phyloP scores from a whole-genome alignment of 2,797 vertebrate species.

The Loris lydekkerianus region DNA sequence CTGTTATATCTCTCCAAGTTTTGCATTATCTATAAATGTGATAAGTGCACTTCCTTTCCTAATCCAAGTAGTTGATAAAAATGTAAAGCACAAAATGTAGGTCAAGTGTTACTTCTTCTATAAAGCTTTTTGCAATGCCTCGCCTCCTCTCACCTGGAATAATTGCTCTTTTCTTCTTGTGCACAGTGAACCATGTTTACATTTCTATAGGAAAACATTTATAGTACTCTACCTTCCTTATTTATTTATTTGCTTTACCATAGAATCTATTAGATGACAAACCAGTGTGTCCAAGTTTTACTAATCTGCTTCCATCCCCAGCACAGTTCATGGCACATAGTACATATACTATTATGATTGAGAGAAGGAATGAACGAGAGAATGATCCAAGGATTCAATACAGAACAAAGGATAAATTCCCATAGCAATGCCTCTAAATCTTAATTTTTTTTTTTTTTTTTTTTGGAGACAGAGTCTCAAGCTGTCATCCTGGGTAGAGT shows the following conservation, averaged over 20 bases:
- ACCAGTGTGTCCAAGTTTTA: not conserved
- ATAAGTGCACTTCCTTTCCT: not conserved
- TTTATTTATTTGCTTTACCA: not conserved
- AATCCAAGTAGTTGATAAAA: constrained; percentile 5
- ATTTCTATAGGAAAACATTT: not conserved
- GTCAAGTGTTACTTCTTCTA: not conserved
- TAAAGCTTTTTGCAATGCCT: not conserved
- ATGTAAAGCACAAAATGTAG: not conserved
- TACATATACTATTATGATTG: not conserved
- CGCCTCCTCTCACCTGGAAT: not conserved
- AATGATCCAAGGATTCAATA: not conserved
- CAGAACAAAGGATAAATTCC: not conserved
- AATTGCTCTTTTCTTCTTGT: not conserved
- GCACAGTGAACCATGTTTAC: not conserved
- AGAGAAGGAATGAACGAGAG: not conserved
- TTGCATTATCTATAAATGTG: not conserved
- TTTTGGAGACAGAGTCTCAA: no score
- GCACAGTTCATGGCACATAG: not conserved
- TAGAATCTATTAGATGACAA: not conserved
- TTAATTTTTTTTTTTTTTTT: not conserved
- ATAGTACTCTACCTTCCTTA: not conserved
- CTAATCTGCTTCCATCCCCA: not conserved
- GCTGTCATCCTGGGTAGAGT: no score
- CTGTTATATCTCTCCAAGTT: not conserved
- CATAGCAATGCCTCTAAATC: not conserved